Conservation (phyloP, 2,113 vertebrate genomes). For the Scortum barcoo region DNA sequence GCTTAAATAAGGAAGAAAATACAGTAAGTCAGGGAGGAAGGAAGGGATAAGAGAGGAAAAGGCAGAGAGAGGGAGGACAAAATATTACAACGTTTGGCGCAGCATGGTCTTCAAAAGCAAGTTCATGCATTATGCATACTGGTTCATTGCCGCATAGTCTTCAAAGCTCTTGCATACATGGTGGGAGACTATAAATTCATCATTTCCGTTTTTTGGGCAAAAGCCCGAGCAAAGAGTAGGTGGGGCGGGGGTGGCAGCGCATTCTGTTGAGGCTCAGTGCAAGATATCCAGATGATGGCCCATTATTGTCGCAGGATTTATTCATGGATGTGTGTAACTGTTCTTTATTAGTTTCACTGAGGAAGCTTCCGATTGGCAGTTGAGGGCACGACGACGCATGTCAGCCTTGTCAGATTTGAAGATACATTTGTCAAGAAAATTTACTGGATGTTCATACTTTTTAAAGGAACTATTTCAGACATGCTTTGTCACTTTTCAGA, state of each 20-base stretch:
- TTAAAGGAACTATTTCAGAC: background rate
- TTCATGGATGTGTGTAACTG: slow-evolving; percentile 40
- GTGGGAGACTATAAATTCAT: slow-evolving; percentile 63
- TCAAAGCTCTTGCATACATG: slow-evolving; percentile 61
- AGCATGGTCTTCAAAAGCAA: slow-evolving; percentile 47
- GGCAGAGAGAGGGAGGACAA: slow-evolving; percentile 33
- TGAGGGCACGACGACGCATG: slow-evolving; percentile 3
- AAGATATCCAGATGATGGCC: slow-evolving; percentile 46
- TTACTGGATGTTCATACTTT: background rate
- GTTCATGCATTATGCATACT: slow-evolving; percentile 75
- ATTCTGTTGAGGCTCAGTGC: slow-evolving; percentile 41
- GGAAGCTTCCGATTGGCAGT: slow-evolving; percentile 18
- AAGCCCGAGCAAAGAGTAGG: slow-evolving; percentile 39
- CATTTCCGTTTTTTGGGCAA: slow-evolving; percentile 50
- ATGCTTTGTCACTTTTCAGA: background rate
- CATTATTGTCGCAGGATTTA: slow-evolving; percentile 40
- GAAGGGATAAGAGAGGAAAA: slow-evolving; percentile 7
- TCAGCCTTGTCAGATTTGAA: slow-evolving; percentile 19
- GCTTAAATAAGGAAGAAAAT: slow-evolving; percentile 26
- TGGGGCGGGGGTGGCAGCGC: slow-evolving; percentile 12
- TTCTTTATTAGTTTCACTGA: slow-evolving; percentile 47
- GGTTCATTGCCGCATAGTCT: slow-evolving; percentile 67
- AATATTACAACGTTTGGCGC: slow-evolving; percentile 61
- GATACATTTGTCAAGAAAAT: slow-evolving; percentile 30
- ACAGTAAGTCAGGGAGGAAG: slow-evolving; percentile 16